Conservation (phyloP, 2,888 invertebrate species). For the Apodemia duryi region DNA sequence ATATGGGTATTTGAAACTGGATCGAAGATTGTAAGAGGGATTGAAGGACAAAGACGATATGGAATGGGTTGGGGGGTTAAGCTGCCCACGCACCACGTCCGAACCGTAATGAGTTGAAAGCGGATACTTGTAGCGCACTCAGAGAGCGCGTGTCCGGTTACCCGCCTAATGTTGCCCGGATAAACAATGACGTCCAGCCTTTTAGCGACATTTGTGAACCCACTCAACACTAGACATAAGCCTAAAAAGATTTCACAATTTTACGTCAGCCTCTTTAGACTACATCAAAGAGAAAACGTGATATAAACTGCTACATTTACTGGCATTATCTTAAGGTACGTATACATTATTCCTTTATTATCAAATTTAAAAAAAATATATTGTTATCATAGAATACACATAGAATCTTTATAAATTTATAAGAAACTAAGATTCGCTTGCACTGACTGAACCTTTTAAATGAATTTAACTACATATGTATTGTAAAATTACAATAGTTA, state of each 20-base stretch:
- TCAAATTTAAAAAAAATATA: too few relatives aligned
- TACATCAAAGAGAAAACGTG: constrained; percentile 39
- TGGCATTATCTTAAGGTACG: neutral
- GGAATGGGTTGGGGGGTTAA: constrained; percentile 41
- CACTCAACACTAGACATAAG: constrained; percentile 76
- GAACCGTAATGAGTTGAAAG: constrained; percentile 79
- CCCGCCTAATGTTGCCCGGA: constrained; percentile 78
- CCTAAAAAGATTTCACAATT: constrained; percentile 72
- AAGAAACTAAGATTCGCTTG: too few relatives aligned
- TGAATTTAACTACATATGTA: too few relatives aligned
- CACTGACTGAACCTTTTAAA: too few relatives aligned
- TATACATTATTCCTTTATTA: neutral
- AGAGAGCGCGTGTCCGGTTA: constrained; percentile 78
- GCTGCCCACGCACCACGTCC: constrained; percentile 75
- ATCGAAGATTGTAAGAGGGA: constrained; percentile 75
- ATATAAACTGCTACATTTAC: constrained; percentile 18
- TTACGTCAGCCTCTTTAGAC: constrained; percentile 66
- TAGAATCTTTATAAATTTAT: too few relatives aligned
- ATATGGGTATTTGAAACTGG: constrained; percentile 72
- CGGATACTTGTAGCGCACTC: constrained; percentile 80
- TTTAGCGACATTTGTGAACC: constrained; percentile 79
- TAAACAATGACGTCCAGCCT: constrained; percentile 80
- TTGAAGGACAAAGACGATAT: constrained; percentile 69
- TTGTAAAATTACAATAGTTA: too few relatives aligned
- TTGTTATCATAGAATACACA: too few relatives aligned